Base-by-base conservation (phyloP, 2,888 invertebrate genomes). In the Allacma fusca region DNA sequence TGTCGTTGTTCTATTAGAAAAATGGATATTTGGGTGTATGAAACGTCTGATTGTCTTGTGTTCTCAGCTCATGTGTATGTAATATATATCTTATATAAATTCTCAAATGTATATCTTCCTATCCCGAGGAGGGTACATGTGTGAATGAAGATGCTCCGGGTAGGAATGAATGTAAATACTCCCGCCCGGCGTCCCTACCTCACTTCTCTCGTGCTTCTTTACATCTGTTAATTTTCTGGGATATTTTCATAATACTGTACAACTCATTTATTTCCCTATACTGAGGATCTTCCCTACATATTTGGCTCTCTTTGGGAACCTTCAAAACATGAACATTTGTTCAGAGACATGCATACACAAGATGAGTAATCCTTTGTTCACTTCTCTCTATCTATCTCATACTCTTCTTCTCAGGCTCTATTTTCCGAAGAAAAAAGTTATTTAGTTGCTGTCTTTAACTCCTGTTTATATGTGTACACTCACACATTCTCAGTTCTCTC, bases 301-400 rank as follows among this genome's bases (percentile, higher is more conserved):
- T 50, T n/a, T 19, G 50, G n/a, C 19, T 50, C 16, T 50, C 50
- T 23, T 62, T 62, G 4, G 57, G 21, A 57, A 21, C 23, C 24
- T 62, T 16, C 26, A 23, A 2, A 23, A 62, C 62, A 62, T 62
- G 13, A 12, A 50, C 50, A 50, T 9, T 62, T 19, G 59, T 21
- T 5, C 40, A 34, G 68, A 5, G 40, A n/a, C 19, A 68, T 70
- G 70, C 69, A 69, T 70, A 70, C 70, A 50, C 50, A 34, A 43
- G 70, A 70, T 70, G 70, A 50, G 70, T 70, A 26, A 70, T 50
- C 70, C 28, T 70, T 70, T 44, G 44, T 70, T 28, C 26, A 65
- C 65, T 65, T 70, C 16, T 69, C 19, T 43, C 34, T 43, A 21
- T 26, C 34, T 34, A 4, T 34, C 34, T 34, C 50, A 40, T 40